These are phyloP conservation scores for Octomys mimax DNA, from an alignment of 2,797 vertebrate genomes.

Conservation along the genomic window DNA sequence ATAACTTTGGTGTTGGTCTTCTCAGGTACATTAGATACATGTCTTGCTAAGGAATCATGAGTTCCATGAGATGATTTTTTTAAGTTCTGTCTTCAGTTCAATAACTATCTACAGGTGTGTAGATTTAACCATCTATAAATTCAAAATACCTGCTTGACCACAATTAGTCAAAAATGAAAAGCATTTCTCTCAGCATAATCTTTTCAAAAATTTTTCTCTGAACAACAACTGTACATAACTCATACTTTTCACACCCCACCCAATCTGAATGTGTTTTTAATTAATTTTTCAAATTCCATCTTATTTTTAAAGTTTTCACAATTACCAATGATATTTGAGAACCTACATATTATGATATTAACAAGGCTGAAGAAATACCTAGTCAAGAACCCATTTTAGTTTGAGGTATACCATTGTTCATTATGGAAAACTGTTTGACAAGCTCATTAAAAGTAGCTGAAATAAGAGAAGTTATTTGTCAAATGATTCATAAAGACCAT, in stretches of 20 bases:
- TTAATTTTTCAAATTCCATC: neutral
- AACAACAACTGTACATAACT: neutral
- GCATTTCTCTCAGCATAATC: neutral
- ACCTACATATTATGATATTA: neutral
- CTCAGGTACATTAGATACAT: neutral
- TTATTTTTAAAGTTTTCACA: neutral
- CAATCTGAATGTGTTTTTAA: neutral
- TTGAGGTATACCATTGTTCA: neutral
- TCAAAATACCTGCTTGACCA: neutral
- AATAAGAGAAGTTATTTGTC: constrained; percentile 1
- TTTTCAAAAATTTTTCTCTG: neutral
- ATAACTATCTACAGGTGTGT: neutral
- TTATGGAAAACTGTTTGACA: neutral
- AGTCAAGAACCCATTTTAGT: neutral
- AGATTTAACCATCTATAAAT: neutral
- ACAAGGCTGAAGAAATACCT: neutral
- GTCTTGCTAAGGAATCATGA: neutral
- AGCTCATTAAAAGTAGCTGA: neutral
- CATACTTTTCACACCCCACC: neutral
- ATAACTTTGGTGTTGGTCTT: neutral
- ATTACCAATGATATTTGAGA: neutral
- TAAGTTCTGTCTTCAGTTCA: neutral
- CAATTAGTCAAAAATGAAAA: constrained; percentile 8
- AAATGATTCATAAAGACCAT: constrained; percentile 31
- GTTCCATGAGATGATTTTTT: neutral